These are phyloP conservation scores for Pogonomyrmex barbatus DNA, from an alignment of 1,140 invertebrate species.

Conservation along the genomic window DNA sequence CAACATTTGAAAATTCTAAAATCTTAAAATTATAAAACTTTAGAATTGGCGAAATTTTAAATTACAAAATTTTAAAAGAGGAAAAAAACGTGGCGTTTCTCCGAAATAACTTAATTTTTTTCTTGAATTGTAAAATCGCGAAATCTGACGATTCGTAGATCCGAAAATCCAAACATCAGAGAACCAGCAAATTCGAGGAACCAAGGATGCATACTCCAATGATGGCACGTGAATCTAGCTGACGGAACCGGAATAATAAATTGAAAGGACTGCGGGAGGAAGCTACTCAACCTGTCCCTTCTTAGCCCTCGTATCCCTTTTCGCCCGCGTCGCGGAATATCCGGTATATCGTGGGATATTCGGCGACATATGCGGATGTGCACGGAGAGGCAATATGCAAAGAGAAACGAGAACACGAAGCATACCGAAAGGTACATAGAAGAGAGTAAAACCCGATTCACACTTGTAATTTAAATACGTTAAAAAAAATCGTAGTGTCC, in stretches of 20 bases:
- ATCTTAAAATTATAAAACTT: not conserved
- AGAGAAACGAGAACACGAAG: conserved; percentile 58
- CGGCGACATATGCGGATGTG: conserved; percentile 82
- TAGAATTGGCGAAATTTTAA: not conserved
- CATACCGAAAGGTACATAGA: conserved; percentile 56
- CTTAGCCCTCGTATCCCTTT: conserved; percentile 50
- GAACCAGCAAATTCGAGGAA: conserved; percentile 32
- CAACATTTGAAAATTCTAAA: not conserved
- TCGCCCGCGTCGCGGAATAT: conserved; percentile 66
- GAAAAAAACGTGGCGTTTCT: not conserved
- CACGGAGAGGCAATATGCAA: conserved; percentile 79
- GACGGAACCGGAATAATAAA: conserved; percentile 58
- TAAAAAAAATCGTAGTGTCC: not conserved
- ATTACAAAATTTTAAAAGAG: not conserved
- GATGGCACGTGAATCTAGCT: conserved; percentile 47
- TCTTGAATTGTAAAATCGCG: not conserved
- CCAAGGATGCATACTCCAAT: conserved; percentile 15
- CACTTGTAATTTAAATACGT: conserved; percentile 17
- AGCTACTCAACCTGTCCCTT: conserved; percentile 41
- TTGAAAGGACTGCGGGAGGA: conserved; percentile 47
- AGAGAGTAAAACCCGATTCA: conserved; percentile 50
- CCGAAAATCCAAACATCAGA: conserved; percentile 37
- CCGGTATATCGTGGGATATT: conserved; percentile 72
- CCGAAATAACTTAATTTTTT: not conserved
- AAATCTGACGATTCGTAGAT: conserved; percentile 34